phyloP scores from a whole-genome alignment of 1,140 invertebrate genomes.

The Hermetia illucens region DNA sequence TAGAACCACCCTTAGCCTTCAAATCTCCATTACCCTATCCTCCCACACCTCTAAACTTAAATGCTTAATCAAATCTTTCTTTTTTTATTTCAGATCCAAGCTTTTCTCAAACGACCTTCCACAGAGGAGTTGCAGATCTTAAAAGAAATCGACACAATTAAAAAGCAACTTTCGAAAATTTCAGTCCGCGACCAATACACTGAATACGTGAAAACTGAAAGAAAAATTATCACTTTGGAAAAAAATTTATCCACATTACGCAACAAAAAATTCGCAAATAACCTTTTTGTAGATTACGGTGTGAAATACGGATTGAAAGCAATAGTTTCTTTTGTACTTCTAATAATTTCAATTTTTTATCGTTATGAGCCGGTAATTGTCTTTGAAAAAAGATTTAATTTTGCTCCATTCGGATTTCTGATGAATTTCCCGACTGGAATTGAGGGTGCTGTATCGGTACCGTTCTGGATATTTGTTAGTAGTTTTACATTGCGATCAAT shows the following conservation, averaged over 20 bases:
- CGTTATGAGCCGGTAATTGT: not conserved
- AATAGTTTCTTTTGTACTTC: not conserved
- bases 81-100: not conserved
- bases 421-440: slow-evolving; percentile 2
- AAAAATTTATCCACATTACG: not conserved
- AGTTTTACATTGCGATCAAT: not conserved
- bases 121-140: not conserved
- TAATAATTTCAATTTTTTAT: slow-evolving; percentile 1
- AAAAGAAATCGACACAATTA: not conserved
- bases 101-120: not conserved
- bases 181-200: not conserved
- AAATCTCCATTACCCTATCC: too few species aligned
- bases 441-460: slow-evolving; percentile 1
- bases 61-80: too few species aligned
- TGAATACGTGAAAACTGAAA: not conserved
- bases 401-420: slow-evolving; percentile 1
- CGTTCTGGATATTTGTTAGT: slow-evolving; percentile 5
- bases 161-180: not conserved
- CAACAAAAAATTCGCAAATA: not conserved
- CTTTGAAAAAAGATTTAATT: slow-evolving; percentile 1
- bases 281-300: not conserved
- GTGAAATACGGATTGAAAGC: not conserved
- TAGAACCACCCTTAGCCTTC: too few species aligned
- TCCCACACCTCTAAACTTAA: too few species aligned
- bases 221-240: slow-evolving; percentile 2